Percentiles rank a stretch among this genome's conserved stretches.
Conservation (phyloP, 2,888 invertebrate species). For the Mesochorus sp. region DNA sequence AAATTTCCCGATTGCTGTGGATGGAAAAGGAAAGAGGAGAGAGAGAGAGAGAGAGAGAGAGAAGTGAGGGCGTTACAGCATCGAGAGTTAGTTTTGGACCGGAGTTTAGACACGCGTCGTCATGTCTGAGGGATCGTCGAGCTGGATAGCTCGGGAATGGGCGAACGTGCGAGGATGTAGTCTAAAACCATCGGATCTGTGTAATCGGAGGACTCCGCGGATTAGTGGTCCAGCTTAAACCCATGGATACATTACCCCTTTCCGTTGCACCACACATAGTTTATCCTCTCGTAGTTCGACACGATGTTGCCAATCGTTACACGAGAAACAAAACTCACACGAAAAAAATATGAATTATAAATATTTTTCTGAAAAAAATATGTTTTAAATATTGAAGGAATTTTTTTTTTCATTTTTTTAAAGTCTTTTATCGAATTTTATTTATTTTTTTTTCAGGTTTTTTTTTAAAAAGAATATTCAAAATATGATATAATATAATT, state of each 20-base stretch:
- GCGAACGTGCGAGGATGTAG: conserved; percentile 34
- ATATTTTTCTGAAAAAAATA: too few relatives aligned
- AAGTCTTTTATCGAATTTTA: too few relatives aligned
- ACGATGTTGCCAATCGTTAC: too few relatives aligned
- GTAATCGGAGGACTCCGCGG: conserved; percentile 58
- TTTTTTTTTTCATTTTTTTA: too few relatives aligned
- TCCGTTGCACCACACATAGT: background rate
- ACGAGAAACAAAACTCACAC: too few relatives aligned
- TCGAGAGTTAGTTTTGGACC: conserved; percentile 8
- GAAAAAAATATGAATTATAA: too few relatives aligned
- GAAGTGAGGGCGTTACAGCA: background rate
- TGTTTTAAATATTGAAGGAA: too few relatives aligned
- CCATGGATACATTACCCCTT: conserved; percentile 32
- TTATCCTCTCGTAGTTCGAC: background rate
- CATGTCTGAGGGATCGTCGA: conserved; percentile 10
- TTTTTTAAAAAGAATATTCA: too few relatives aligned
- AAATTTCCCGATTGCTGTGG: conserved; percentile 19
- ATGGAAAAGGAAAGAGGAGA: conserved; percentile 4
- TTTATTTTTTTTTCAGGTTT: too few relatives aligned
- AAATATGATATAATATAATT: too few relatives aligned
- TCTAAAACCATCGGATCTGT: conserved; percentile 51
- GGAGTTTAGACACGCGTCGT: conserved; percentile 11
- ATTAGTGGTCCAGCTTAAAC: conserved; percentile 57
- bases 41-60: background rate
- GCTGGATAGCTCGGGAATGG: conserved; percentile 21